A percentile compares a stretch with the other conserved stretches of the same genome.
phyloP scores from a whole-genome alignment of 2,888 invertebrate species.

The Drosophila leonis region DNA sequence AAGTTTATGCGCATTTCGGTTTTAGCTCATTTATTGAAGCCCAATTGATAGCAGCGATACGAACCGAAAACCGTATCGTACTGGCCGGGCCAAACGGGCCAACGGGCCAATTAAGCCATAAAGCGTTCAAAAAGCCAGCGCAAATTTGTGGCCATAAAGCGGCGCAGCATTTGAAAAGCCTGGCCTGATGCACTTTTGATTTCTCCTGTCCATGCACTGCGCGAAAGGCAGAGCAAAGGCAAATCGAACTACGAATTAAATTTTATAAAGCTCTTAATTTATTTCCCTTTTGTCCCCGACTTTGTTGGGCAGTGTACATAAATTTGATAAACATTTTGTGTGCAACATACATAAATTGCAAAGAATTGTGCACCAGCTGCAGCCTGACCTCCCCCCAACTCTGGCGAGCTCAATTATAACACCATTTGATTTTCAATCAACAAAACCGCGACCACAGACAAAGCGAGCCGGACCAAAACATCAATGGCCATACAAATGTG shows the following conservation, averaged over 20 bases:
- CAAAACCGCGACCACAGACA: conserved; percentile 56
- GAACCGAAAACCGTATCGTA: conserved; percentile 5
- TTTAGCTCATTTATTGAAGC: conserved; percentile 62
- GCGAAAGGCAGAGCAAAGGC: conserved; percentile 10
- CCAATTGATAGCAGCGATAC: conserved; percentile 48
- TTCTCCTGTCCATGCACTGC: conserved; percentile 31
- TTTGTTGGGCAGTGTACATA: conserved; percentile 19
- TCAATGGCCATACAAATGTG: conserved; percentile 21
- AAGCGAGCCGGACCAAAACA: conserved; percentile 40
- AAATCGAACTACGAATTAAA: not conserved
- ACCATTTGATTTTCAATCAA: conserved; percentile 64
- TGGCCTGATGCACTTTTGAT: conserved; percentile 48
- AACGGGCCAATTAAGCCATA: conserved; percentile 72
- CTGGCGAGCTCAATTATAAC: conserved; percentile 56
- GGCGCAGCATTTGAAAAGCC: conserved; percentile 63
- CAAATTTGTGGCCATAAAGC: conserved; percentile 79
- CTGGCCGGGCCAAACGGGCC: conserved; percentile 14
- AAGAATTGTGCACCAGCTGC: not conserved
- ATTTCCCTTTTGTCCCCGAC: not conserved
- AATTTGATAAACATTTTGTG: conserved; percentile 38
- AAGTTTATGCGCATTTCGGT: conserved; percentile 65
- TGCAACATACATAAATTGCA: conserved; percentile 30
- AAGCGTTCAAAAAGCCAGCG: conserved; percentile 79
- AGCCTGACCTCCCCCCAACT: not conserved
- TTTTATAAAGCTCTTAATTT: not conserved